Evolutionary conservation across 2,888 invertebrate genomes (phyloP).

Genomic region (Tetragonisca angustula): DNA sequence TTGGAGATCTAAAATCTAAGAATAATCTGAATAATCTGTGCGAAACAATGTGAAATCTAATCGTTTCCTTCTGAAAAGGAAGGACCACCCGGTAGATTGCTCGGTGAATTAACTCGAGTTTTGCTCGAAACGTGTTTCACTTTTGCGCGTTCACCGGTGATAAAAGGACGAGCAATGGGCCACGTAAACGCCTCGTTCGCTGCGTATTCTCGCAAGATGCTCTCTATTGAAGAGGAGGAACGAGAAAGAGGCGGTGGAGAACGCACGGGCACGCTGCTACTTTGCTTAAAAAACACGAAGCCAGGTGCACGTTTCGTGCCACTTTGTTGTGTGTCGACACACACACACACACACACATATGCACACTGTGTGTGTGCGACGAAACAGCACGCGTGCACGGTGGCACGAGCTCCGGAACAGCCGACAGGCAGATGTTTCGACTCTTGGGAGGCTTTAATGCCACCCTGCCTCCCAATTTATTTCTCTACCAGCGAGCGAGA

Average conservation of each 20-base stretch:
- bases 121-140: not conserved
- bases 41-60: too few species aligned
- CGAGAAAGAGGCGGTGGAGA: not conserved
- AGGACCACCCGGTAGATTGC: not conserved
- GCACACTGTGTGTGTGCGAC: not conserved
- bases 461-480: slow-evolving; percentile 57
- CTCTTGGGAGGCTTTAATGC: slow-evolving; percentile 64
- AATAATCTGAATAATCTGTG: too few species aligned
- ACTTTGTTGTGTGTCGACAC: slow-evolving; percentile 24
- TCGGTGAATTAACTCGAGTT: slow-evolving; percentile 9
- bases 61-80: not conserved
- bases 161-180: slow-evolving; percentile 1
- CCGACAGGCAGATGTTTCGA: slow-evolving; percentile 68
- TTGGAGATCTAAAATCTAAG: too few species aligned
- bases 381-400: slow-evolving; percentile 62
- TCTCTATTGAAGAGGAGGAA: slow-evolving; percentile 28
- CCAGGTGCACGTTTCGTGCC: slow-evolving; percentile 63
- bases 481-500: slow-evolving; percentile 28
- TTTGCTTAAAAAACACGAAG: slow-evolving; percentile 48
- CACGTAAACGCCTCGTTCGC: slow-evolving; percentile 12
- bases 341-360: not conserved
- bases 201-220: slow-evolving; percentile 30
- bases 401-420: slow-evolving; percentile 67
- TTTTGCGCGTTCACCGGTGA: not conserved
- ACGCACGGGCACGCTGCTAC: slow-evolving; percentile 37